Conservation (phyloP, 2,888 invertebrate species). For the Lissocephala sabroskyi region DNA sequence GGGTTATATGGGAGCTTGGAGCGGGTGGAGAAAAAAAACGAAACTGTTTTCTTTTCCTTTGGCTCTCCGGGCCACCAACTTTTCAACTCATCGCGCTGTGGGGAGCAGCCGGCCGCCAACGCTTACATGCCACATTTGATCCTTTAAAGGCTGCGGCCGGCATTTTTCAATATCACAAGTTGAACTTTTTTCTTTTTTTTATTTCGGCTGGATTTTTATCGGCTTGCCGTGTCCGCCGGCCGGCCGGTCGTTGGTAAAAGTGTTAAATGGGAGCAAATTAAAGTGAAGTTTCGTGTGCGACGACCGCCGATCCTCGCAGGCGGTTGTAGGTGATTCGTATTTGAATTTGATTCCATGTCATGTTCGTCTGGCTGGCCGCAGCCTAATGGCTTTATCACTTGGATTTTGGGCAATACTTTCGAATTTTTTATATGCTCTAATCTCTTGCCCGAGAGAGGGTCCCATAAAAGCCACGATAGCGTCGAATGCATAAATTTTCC, state of each 20-base stretch:
- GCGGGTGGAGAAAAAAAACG: neutral
- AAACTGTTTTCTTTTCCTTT: slow-evolving; percentile 25
- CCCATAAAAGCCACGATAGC: no score
- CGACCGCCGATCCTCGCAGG: no score
- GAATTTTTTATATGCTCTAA: no score
- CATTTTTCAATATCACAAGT: slow-evolving; percentile 37
- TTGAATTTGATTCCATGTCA: slow-evolving; percentile 31
- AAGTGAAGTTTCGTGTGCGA: slow-evolving; percentile 23
- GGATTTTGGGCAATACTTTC: no score
- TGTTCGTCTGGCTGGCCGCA: slow-evolving; percentile 16
- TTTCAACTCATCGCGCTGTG: slow-evolving; percentile 19
- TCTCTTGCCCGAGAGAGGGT: no score
- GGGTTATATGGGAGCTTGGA: slow-evolving; percentile 15
- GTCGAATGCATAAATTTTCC: slow-evolving; percentile 2
- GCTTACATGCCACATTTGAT: slow-evolving; percentile 20
- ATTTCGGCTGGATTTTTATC: neutral
- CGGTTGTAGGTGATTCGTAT: neutral
- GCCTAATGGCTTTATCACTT: slow-evolving; percentile 3
- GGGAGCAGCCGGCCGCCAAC: slow-evolving; percentile 8
- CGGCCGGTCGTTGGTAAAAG: slow-evolving; percentile 34
- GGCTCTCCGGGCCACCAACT: slow-evolving; percentile 22
- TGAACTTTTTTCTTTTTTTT: neutral
- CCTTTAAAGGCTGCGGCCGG: slow-evolving; percentile 47
- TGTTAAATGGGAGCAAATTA: slow-evolving; percentile 51
- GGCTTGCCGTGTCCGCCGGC: slow-evolving; percentile 16